A percentile compares a stretch with the other conserved stretches of the same genome.
Conservation (phyloP, 92 coral and sea anemone genomes). For the Palythoa grandiflora region DNA sequence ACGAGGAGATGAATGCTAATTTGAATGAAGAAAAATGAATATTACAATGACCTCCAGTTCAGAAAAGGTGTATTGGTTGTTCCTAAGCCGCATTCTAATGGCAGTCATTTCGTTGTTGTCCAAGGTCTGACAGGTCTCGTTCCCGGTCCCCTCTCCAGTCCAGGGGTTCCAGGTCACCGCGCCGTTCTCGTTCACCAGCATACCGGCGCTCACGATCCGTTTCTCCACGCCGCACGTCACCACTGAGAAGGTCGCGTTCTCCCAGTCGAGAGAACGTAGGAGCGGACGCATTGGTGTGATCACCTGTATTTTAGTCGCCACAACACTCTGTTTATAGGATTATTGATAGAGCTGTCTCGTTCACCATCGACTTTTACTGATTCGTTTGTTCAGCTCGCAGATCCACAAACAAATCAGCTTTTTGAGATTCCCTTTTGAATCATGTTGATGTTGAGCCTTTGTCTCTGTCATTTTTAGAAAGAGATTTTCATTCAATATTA, state of each 20-base stretch:
- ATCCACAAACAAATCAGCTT: neutral
- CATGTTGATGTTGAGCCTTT: neutral
- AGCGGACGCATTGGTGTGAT: neutral
- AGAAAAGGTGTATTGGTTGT: too few relatives aligned
- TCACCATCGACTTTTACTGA: neutral
- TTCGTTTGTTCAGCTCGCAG: neutral
- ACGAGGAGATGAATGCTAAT: too few relatives aligned
- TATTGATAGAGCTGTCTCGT: neutral
- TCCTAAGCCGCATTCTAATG: neutral
- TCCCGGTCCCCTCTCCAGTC: constrained; percentile 74
- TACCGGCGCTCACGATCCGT: constrained; percentile 70
- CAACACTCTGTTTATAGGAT: neutral
- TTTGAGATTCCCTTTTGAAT: neutral
- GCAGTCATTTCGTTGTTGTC: neutral
- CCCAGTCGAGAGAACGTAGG: constrained; percentile 41
- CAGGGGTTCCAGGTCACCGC: constrained; percentile 59
- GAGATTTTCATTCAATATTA: neutral
- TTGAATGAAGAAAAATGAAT: too few relatives aligned
- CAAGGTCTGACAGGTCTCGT: constrained; percentile 73
- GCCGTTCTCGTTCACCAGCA: constrained; percentile 77
- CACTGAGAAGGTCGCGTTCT: constrained; percentile 63
- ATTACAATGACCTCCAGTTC: too few relatives aligned
- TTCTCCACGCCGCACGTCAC: constrained; percentile 78
- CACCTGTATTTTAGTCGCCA: neutral
- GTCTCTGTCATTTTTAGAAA: neutral